Evolutionary conservation across 2,888 invertebrate genomes (phyloP).

Genomic region (Drosophila merina): DNA sequence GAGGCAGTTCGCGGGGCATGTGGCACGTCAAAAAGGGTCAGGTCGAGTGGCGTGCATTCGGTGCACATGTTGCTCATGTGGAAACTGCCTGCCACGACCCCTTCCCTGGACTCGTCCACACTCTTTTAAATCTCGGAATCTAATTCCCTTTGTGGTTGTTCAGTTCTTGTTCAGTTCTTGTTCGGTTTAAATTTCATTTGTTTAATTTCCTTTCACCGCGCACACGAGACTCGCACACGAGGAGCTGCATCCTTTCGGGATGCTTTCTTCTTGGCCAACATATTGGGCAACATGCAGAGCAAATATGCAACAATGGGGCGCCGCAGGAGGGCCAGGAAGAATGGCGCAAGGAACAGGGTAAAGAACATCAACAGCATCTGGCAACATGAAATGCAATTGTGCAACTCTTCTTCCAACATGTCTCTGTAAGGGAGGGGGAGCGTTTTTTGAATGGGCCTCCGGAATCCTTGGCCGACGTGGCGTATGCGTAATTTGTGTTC

Average conservation of each 20-base stretch:
- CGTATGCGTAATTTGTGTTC: constrained; percentile 58
- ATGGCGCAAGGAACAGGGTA: background rate
- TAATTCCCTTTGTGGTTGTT: constrained; percentile 16
- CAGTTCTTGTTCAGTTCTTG: background rate
- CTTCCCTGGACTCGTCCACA: background rate
- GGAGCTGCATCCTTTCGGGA: background rate
- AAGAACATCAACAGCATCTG: constrained; percentile 48
- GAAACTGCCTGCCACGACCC: constrained; percentile 8
- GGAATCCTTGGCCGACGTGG: constrained; percentile 34
- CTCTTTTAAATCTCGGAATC: constrained; percentile 17
- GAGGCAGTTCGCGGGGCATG: constrained; percentile 11
- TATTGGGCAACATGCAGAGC: constrained; percentile 69
- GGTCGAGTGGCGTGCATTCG: constrained; percentile 37
- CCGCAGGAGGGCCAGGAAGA: background rate
- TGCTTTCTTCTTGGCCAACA: constrained; percentile 36
- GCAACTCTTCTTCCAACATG: constrained; percentile 56
- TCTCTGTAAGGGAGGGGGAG: constrained; percentile 35
- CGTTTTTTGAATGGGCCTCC: constrained; percentile 33
- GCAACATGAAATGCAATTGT: constrained; percentile 74
- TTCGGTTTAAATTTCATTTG: constrained; percentile 53
- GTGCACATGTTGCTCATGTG: constrained; percentile 27
- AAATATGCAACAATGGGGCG: constrained; percentile 31
- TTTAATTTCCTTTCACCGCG: constrained; percentile 31
- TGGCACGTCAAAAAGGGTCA: constrained; percentile 19
- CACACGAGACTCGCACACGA: background rate